Evolutionary conservation across 2,797 vertebrate species (phyloP), one percentile per base, ranked within the genome.

Genomic region (Lacerta agilis): DNA sequence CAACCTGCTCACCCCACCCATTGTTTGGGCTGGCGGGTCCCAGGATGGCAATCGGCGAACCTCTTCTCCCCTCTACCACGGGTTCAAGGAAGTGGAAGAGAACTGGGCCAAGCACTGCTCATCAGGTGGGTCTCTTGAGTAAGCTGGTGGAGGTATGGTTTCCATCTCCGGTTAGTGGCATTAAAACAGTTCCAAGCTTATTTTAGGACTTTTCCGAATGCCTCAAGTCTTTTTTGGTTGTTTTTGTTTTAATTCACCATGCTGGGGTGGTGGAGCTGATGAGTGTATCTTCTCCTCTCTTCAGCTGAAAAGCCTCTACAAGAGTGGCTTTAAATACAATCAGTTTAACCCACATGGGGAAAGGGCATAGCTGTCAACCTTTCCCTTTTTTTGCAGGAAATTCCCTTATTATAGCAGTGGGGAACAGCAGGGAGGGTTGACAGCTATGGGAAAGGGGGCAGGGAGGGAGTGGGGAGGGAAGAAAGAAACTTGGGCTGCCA

Each of bases 61-160:
- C 0, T 90, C 97, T 58, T 90, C 96, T 7, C 99, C 98, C 0
- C 97, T 99, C 82, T 99, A 99, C 96, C 98, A 99, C 41, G 98
- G 98, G 4, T 99, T 99, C 94, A 99, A 99, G 95, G 99, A 99
- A 94, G 99, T 99, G 88, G 99, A 99, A 95, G 99, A 99, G 93
- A 99, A 99, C 97, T 99, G 99, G 99, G 96, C 97, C 78, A 99
- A 99, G 94, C 98, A 99, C 94, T 98, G 98, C 94, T 97, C 98
- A 85, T 93, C 98, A 97, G 98, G 98, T 99, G 95, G 95, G 66
- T 77, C 77, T 25, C n/a, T 0, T 0, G 1, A 27, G n/a, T n/a
- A 13, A 23, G 25, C 20, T 11, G 18, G n/a, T 8, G 15, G 11
- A 9, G 7, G 72, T 27, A 61, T 1, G 77, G 61, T 43, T 20